A percentile compares a stretch with the other conserved stretches of the same genome.
Conservation (phyloP, 2,113 vertebrate genomes). For the Labeo rohita region DNA sequence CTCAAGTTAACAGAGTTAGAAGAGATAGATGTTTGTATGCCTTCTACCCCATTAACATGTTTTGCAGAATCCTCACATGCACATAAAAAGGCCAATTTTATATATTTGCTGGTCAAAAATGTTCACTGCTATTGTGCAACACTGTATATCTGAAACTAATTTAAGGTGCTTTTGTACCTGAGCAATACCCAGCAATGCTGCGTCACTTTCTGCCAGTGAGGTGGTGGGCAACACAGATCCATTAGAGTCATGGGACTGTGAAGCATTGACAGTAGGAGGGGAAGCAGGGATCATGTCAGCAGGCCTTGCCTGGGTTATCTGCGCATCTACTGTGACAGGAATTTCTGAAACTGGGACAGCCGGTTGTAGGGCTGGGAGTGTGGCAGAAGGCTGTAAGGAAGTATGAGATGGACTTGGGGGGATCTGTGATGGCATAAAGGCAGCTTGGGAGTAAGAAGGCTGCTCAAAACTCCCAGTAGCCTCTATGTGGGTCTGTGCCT, state of each 20-base stretch:
- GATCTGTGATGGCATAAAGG: slow-evolving; percentile 66
- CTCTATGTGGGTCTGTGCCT: slow-evolving; percentile 64
- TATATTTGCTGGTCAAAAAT: neutral
- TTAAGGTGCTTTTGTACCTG: slow-evolving; percentile 73
- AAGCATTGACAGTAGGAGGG: slow-evolving; percentile 68
- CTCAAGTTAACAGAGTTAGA: slow-evolving; percentile 4
- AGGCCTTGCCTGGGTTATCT: slow-evolving; percentile 65
- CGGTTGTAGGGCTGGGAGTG: slow-evolving; percentile 65
- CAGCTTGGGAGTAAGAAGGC: slow-evolving; percentile 56
- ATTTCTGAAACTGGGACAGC: slow-evolving; percentile 65
- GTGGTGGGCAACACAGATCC: slow-evolving; percentile 71
- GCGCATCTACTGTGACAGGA: slow-evolving; percentile 62
- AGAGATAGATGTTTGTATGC: neutral
- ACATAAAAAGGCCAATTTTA: neutral
- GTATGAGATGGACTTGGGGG: slow-evolving; percentile 68
- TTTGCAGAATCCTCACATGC: neutral
- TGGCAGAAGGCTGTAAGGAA: slow-evolving; percentile 59
- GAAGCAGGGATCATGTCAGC: slow-evolving; percentile 67
- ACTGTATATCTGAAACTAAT: neutral
- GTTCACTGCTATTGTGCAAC: neutral
- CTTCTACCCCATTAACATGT: neutral
- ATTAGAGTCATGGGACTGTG: slow-evolving; percentile 74
- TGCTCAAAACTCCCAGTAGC: slow-evolving; percentile 53
- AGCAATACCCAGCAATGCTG: slow-evolving; percentile 73
- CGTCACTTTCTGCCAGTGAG: slow-evolving; percentile 77